Percentiles rank a stretch among this genome's conserved stretches.
Evolutionary conservation across 2,888 invertebrate species (phyloP).

Genomic region (Ryuthela nishihirai): DNA sequence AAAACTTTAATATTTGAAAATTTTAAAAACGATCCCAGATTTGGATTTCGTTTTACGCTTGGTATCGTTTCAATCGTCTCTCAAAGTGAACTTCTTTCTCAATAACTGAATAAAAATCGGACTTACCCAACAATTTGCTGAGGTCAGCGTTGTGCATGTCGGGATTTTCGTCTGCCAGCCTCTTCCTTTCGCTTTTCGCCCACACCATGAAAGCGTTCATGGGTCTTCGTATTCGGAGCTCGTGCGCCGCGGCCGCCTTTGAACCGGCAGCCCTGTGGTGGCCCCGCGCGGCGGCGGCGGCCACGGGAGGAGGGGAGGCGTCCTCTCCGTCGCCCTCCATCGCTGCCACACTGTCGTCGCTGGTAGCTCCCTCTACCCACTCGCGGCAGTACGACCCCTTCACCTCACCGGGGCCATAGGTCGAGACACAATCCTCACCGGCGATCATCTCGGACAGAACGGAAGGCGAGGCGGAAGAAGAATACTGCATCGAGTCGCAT

Average conservation of each 20-base stretch:
- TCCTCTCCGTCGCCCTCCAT: slow-evolving; percentile 19
- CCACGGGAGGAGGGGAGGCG: background rate
- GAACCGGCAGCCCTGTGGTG: slow-evolving; percentile 18
- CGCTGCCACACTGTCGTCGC: slow-evolving; percentile 23
- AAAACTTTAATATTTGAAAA: no score
- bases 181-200: slow-evolving; percentile 95
- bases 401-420: no score
- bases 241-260: slow-evolving; percentile 50
- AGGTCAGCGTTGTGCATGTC: slow-evolving; percentile 97
- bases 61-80: no score
- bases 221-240: slow-evolving; percentile 86
- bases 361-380: slow-evolving; percentile 3
- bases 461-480: no score
- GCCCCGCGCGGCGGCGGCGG: slow-evolving; percentile 6
- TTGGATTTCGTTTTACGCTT: no score
- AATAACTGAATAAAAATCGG: background rate
- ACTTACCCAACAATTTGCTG: slow-evolving; percentile 96
- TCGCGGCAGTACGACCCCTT: no score
- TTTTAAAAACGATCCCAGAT: no score
- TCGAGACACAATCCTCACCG: no score
- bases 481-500: no score
- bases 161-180: slow-evolving; percentile 93
- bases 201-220: slow-evolving; percentile 99
- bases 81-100: no score
- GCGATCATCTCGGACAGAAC: no score